phyloP scores from a whole-genome alignment of 2,797 vertebrate genomes.

The Hydrophis major region DNA sequence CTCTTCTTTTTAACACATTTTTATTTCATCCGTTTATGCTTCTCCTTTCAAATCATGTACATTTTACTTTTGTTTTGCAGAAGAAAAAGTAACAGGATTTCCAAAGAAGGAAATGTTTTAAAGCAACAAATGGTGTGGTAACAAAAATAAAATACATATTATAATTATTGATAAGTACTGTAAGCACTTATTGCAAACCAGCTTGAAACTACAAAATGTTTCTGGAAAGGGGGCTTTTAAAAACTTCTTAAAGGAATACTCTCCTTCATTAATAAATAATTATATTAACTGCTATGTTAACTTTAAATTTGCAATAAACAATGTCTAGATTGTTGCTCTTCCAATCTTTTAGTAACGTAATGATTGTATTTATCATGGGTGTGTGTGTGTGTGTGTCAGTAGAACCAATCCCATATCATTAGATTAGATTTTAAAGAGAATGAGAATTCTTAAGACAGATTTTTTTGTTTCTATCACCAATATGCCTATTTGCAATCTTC shows the following conservation, averaged over 20 bases:
- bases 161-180: neutral
- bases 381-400: neutral
- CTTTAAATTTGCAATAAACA: neutral
- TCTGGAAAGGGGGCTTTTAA: neutral
- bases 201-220: neutral
- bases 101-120: neutral
- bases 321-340: neutral
- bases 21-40: neutral
- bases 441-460: neutral
- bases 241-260: neutral
- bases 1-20: neutral
- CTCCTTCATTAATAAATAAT: neutral
- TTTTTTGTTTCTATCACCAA: neutral
- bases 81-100: neutral
- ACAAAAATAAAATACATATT: neutral
- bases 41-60: neutral
- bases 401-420: neutral
- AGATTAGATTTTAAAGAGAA: neutral
- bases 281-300: neutral
- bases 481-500: neutral
- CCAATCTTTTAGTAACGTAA: neutral
- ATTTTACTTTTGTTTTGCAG: neutral
- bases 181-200: neutral
- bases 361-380: neutral
- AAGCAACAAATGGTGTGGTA: neutral